A percentile compares a stretch with the other conserved stretches of the same genome.
phyloP scores from a whole-genome alignment of 2,888 invertebrate genomes.

The Choristoneura rosaceana region DNA sequence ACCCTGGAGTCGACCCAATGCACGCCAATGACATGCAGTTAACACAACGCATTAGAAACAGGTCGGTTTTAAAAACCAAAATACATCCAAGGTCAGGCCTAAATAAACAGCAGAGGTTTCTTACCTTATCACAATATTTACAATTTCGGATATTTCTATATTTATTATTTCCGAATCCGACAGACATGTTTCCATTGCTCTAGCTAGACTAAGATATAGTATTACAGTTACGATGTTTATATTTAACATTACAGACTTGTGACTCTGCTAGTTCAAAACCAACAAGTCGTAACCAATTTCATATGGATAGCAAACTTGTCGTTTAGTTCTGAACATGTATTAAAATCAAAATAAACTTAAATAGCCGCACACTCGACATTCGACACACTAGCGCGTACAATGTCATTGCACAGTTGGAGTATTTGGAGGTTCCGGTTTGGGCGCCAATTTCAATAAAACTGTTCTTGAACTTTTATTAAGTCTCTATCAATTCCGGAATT shows the following conservation, averaged over 20 bases:
- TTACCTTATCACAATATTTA: too few relatives aligned
- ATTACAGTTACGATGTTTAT: slow-evolving; percentile 2
- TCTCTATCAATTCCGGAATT: neutral
- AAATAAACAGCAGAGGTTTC: too few relatives aligned
- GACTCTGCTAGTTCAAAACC: slow-evolving; percentile 14
- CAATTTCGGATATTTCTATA: neutral
- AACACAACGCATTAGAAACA: slow-evolving; percentile 1
- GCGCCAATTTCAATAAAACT: neutral
- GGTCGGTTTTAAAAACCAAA: too few relatives aligned
- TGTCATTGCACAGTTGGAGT: neutral
- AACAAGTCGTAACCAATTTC: slow-evolving; percentile 29
- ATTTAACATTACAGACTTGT: neutral
- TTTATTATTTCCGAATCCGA: neutral
- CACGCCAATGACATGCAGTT: slow-evolving; percentile 39
- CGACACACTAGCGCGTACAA: neutral
- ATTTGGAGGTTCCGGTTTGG: slow-evolving; percentile 1
- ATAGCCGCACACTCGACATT: neutral
- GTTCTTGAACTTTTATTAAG: neutral
- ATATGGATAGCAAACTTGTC: slow-evolving; percentile 24
- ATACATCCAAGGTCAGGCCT: too few relatives aligned
- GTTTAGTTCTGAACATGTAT: slow-evolving; percentile 1
- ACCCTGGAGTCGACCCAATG: too few relatives aligned
- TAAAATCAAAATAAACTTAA: slow-evolving; percentile 4
- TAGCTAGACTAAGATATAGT: neutral
- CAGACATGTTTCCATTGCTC: neutral